Conservation (phyloP, 2,888 invertebrate genomes). For the Apamea epomidion region DNA sequence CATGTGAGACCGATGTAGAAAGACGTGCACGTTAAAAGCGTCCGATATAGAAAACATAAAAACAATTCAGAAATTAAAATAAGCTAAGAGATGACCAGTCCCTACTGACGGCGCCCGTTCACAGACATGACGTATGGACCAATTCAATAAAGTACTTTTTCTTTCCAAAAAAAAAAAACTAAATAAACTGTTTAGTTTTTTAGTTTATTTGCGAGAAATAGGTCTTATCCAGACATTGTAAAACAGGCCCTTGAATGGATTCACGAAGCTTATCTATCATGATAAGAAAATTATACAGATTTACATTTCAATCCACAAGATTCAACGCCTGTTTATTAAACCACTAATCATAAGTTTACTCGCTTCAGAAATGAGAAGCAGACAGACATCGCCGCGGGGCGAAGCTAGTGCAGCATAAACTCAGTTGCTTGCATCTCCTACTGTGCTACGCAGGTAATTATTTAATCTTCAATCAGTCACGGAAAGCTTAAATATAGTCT, state of each 20-base stretch:
- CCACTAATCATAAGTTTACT: slow-evolving; percentile 13
- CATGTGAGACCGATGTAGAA: too few relatives aligned
- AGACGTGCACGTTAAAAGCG: too few relatives aligned
- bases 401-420: slow-evolving; percentile 33
- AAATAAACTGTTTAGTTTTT: neutral
- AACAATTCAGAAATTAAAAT: too few relatives aligned
- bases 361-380: slow-evolving; percentile 1
- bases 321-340: slow-evolving; percentile 8
- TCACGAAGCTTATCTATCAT: neutral
- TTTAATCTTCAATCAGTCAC: slow-evolving; percentile 66
- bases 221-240: neutral
- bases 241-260: neutral
- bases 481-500: slow-evolving; percentile 53
- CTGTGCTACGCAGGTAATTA: slow-evolving; percentile 62
- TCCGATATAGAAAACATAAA: too few relatives aligned
- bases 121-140: too few relatives aligned
- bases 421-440: slow-evolving; percentile 44
- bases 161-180: too few relatives aligned
- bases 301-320: slow-evolving; percentile 2
- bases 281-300: slow-evolving; percentile 3
- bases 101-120: too few relatives aligned
- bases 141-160: too few relatives aligned
- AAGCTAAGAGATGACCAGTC: too few relatives aligned
- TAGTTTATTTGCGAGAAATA: neutral
- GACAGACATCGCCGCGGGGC: slow-evolving; percentile 41